These are phyloP conservation scores for Cantharis flavilabris DNA, from an alignment of 2,888 invertebrate genomes.

Conservation along the genomic window DNA sequence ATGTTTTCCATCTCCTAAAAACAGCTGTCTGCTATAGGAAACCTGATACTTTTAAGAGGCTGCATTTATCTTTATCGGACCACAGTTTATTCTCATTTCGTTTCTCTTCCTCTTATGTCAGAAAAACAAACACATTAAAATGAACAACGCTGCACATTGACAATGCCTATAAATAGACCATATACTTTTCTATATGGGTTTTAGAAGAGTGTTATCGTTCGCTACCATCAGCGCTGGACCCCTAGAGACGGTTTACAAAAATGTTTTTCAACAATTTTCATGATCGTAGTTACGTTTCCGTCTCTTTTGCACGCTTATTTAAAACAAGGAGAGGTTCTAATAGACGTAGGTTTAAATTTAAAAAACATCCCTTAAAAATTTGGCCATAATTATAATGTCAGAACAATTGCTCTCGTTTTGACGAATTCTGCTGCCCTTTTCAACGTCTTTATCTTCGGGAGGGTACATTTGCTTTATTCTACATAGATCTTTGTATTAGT, in stretches of 20 bases:
- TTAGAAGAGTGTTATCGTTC: slow-evolving; percentile 39
- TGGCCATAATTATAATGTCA: slow-evolving; percentile 36
- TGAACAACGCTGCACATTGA: slow-evolving; percentile 57
- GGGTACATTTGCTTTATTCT: background rate
- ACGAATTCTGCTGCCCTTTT: slow-evolving; percentile 35
- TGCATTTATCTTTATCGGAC: slow-evolving; percentile 36
- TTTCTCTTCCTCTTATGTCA: slow-evolving; percentile 48
- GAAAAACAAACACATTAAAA: slow-evolving; percentile 59
- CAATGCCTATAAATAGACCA: slow-evolving; percentile 59
- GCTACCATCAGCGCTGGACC: slow-evolving; percentile 37
- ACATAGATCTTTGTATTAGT: background rate
- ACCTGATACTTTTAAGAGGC: slow-evolving; percentile 58
- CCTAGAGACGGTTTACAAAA: slow-evolving; percentile 38
- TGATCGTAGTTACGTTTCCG: background rate
- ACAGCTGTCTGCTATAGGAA: slow-evolving; percentile 57
- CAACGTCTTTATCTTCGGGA: slow-evolving; percentile 26
- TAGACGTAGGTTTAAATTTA: background rate
- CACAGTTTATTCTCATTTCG: slow-evolving; percentile 25
- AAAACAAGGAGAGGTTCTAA: background rate
- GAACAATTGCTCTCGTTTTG: slow-evolving; percentile 37
- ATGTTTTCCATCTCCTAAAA: slow-evolving; percentile 52
- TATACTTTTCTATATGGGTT: slow-evolving; percentile 53
- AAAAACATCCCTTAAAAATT: slow-evolving; percentile 17
- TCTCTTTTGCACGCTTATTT: slow-evolving; percentile 12
- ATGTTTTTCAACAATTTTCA: slow-evolving; percentile 32